phyloP scores from a whole-genome alignment of 2,797 vertebrate species.

The Amazona finschi region DNA sequence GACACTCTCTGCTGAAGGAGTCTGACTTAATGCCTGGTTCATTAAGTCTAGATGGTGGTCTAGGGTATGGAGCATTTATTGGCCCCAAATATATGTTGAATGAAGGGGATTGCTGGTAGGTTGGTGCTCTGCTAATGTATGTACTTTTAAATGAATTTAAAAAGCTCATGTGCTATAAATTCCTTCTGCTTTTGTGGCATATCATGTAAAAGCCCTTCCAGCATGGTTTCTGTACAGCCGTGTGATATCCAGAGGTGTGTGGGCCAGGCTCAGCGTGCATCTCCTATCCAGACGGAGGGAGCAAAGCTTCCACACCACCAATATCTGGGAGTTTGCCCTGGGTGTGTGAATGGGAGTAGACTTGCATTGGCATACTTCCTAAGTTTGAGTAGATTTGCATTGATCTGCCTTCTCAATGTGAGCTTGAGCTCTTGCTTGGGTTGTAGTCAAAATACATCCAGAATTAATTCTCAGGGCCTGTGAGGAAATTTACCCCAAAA shows the following conservation, averaged over 20 bases:
- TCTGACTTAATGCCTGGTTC: not conserved
- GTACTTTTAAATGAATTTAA: accelerated
- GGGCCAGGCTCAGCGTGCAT: not conserved
- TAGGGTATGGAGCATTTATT: not conserved
- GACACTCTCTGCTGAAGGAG: not conserved
- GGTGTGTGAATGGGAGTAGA: not conserved
- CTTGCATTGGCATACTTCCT: not conserved
- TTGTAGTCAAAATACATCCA: not conserved
- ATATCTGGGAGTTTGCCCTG: not conserved
- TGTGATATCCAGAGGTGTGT: not conserved
- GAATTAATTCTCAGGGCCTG: not conserved
- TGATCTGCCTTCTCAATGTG: not conserved
- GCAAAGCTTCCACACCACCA: not conserved
- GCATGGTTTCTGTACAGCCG: not conserved
- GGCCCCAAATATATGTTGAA: not conserved
- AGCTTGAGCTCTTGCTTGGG: not conserved
- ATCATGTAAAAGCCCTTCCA: not conserved
- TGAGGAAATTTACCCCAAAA: not conserved
- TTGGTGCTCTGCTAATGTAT: not conserved
- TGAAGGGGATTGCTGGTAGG: not conserved
- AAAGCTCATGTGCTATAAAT: not conserved
- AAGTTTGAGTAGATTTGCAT: not conserved
- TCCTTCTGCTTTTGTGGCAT: not conserved
- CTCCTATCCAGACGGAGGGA: not conserved
- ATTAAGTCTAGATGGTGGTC: not conserved